A percentile compares a stretch with the other conserved stretches of the same genome.
Evolutionary conservation across 2,888 invertebrate genomes (phyloP).

Genomic region (Lissonota sp.): DNA sequence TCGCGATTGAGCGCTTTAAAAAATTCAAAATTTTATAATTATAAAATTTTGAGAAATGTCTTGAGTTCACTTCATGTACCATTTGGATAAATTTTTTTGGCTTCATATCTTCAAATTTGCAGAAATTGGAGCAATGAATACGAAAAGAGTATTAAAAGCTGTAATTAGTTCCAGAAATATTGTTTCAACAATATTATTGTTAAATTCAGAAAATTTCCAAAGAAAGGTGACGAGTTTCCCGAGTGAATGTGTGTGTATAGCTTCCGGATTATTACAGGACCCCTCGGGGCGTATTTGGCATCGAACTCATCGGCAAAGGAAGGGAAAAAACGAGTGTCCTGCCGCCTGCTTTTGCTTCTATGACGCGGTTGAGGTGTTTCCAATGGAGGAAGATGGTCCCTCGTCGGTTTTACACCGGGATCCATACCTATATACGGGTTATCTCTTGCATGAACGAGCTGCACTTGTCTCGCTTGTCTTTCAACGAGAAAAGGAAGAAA

Average conservation of each 20-base stretch:
- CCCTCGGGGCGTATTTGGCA: constrained; percentile 57
- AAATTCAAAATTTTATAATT: no score
- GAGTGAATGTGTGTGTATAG: constrained; percentile 7
- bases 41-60: no score
- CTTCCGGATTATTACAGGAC: constrained; percentile 55
- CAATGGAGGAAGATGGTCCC: constrained; percentile 58
- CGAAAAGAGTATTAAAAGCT: no score
- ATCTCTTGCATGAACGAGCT: constrained; percentile 52
- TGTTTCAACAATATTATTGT: no score
- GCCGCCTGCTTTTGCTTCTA: constrained; percentile 5
- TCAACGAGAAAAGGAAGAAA: constrained; percentile 3
- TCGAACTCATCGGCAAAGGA: constrained; percentile 41
- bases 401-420: constrained; percentile 18
- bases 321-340: constrained; percentile 30
- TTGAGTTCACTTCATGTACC: no score
- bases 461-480: constrained; percentile 63
- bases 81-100: no score
- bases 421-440: neutral
- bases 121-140: no score
- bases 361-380: constrained; percentile 52
- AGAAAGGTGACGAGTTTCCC: constrained; percentile 36
- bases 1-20: no score
- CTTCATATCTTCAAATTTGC: no score
- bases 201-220: constrained; percentile 44
- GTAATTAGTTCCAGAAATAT: no score